Evolutionary conservation across 2,113 vertebrate genomes (phyloP).

Genomic region (Mesocricetus auratus): DNA sequence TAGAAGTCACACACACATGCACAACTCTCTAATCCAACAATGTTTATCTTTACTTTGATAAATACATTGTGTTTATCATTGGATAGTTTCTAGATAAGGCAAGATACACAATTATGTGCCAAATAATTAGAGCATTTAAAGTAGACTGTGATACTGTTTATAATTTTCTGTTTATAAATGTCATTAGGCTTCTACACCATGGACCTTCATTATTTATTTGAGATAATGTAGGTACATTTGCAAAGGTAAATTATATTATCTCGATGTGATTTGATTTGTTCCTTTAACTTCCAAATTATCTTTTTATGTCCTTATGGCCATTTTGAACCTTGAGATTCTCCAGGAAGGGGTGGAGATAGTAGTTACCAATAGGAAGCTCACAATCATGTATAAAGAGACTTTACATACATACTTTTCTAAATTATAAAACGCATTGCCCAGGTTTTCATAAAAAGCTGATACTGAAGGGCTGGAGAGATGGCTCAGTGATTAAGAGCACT

Average conservation of each 20-base stretch:
- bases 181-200: constrained; percentile 26
- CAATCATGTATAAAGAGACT: background rate
- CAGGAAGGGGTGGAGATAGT: background rate
- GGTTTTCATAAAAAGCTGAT: constrained; percentile 51
- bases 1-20: background rate
- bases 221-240: background rate
- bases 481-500: too few species aligned
- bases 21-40: constrained; percentile 5
- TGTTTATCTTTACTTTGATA: constrained; percentile 43
- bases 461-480: too few species aligned
- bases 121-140: constrained; percentile 55
- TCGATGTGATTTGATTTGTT: constrained; percentile 39
- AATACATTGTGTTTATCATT: constrained; percentile 32
- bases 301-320: constrained; percentile 20
- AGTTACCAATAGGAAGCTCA: background rate
- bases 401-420: constrained; percentile 33
- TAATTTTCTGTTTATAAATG: constrained; percentile 46
- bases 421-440: constrained; percentile 5
- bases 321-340: constrained; percentile 22
- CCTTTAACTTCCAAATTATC: constrained; percentile 39
- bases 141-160: constrained; percentile 20
- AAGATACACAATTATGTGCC: constrained; percentile 53
- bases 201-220: background rate
- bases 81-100: constrained; percentile 51
- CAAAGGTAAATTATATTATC: background rate